phyloP scores from a whole-genome alignment of 2,113 vertebrate genomes.

The Mesocricetus auratus region DNA sequence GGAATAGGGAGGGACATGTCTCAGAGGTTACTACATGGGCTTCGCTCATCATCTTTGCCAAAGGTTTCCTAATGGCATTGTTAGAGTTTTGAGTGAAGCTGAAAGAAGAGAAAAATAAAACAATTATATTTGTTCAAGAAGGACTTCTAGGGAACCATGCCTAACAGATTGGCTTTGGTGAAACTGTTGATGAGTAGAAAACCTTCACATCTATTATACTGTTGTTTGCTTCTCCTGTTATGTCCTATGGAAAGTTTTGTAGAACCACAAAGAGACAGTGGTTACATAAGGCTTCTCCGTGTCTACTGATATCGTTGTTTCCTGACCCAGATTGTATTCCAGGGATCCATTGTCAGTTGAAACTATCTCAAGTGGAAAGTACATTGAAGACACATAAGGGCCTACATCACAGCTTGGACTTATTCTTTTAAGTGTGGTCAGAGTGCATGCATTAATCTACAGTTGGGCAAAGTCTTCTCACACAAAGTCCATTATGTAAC shows the following conservation, averaged over 20 bases:
- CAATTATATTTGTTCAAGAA: slow-evolving; percentile 4
- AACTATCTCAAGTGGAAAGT: not conserved
- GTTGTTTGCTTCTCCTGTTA: not conserved
- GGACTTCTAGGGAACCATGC: not conserved
- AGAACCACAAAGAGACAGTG: not conserved
- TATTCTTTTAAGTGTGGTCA: not conserved
- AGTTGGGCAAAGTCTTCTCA: not conserved
- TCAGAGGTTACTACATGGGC: not conserved
- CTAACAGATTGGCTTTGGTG: not conserved
- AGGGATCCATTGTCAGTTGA: not conserved
- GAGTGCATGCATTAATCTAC: not conserved
- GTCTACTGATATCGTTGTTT: not conserved
- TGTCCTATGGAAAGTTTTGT: not conserved
- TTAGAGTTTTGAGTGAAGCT: slow-evolving; percentile 5
- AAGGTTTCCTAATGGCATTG: not conserved
- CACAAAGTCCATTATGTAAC: not conserved
- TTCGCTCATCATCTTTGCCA: not conserved
- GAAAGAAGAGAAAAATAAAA: not conserved
- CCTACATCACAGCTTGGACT: not conserved
- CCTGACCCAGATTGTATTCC: not conserved
- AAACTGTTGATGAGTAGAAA: slow-evolving; percentile 19
- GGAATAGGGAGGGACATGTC: not conserved
- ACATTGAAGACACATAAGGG: not conserved
- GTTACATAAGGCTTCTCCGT: not conserved
- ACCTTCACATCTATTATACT: not conserved